Evolutionary conservation across 2,113 vertebrate genomes (phyloP).

Genomic region (Kryptolebias marmoratus): DNA sequence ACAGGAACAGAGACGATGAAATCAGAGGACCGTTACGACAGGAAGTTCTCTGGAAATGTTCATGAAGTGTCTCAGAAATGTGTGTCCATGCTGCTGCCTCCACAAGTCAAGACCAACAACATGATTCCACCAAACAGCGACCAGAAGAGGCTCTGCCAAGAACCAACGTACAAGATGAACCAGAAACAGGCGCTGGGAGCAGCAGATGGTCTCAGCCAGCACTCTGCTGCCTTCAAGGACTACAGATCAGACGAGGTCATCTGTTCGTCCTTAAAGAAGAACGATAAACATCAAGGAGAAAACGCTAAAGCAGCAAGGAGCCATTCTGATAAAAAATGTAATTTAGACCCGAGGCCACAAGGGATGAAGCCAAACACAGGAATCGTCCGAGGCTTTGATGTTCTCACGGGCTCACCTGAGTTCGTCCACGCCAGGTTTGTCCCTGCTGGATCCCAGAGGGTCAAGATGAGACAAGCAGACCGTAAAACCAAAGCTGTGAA

Average conservation of each 20-base stretch:
- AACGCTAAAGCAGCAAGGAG: conserved; percentile 25
- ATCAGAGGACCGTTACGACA: conserved; percentile 26
- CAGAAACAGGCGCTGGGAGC: conserved; percentile 31
- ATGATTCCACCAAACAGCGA: conserved; percentile 20
- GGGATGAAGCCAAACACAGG: conserved; percentile 57
- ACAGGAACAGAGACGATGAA: conserved; percentile 40
- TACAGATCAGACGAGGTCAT: conserved; percentile 56
- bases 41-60: conserved; percentile 40
- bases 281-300: conserved; percentile 34
- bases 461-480: conserved; percentile 80
- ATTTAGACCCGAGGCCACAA: conserved; percentile 17
- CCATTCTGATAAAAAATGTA: conserved; percentile 36
- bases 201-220: conserved; percentile 43
- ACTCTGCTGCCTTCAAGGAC: conserved; percentile 50
- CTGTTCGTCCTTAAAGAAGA: conserved; percentile 40
- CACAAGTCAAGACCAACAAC: conserved; percentile 37
- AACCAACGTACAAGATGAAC: conserved; percentile 32
- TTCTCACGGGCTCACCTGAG: conserved; percentile 47
- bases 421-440: conserved; percentile 84
- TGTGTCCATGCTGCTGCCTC: conserved; percentile 28
- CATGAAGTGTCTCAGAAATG: conserved; percentile 58
- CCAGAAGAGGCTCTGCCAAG: conserved; percentile 58
- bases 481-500: conserved; percentile 84
- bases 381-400: conserved; percentile 49
- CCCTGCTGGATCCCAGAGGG: conserved; percentile 78